phyloP scores from a whole-genome alignment of 37 sponge, comb jelly and placozoan species.

The Beroe forskalii region DNA sequence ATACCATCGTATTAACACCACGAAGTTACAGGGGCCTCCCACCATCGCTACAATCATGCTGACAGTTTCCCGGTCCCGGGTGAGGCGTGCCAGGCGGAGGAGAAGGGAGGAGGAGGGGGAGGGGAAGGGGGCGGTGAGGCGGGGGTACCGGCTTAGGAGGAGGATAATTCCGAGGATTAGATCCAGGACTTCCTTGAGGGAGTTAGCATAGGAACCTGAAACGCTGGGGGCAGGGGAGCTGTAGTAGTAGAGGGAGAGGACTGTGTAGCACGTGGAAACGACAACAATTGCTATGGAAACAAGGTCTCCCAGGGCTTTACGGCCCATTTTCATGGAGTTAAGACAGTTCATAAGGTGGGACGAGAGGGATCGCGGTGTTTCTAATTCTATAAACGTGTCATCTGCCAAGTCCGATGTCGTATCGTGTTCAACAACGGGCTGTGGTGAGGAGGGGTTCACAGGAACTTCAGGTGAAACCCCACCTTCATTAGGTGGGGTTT shows the following conservation, averaged over 20 bases:
- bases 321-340: not conserved
- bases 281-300: not conserved
- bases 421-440: too few species aligned
- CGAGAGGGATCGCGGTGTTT: too few species aligned
- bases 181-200: slow-evolving; percentile 31
- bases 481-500: too few species aligned
- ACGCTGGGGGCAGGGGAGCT: not conserved
- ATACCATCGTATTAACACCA: slow-evolving; percentile 10
- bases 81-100: not conserved
- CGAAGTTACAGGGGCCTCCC: not conserved
- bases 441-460: too few species aligned
- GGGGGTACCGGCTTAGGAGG: not conserved
- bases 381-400: too few species aligned
- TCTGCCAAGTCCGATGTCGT: too few species aligned
- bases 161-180: not conserved
- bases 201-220: not conserved
- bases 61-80: not conserved
- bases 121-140: not conserved
- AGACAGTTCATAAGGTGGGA: not conserved
- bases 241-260: slow-evolving; percentile 1
- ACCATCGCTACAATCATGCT: not conserved
- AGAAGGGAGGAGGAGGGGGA: not conserved
- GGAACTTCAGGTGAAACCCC: too few species aligned
- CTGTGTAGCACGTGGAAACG: not conserved
- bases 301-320: slow-evolving; percentile 9